These are phyloP conservation scores for Thera obeliscata DNA, from an alignment of 2,888 invertebrate genomes.

Conservation along the genomic window DNA sequence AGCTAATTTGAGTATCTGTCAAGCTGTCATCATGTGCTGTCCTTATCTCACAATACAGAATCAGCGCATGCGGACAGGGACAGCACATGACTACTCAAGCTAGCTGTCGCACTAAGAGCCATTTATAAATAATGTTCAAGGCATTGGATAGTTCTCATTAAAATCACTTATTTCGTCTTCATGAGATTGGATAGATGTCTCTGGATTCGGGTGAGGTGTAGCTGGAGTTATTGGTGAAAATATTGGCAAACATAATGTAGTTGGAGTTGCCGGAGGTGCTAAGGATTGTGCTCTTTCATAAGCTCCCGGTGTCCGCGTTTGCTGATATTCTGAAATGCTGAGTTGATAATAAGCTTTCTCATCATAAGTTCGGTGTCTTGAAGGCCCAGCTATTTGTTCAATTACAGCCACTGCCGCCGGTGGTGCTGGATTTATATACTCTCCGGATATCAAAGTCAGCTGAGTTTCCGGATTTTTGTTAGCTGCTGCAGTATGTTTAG, in stretches of 20 bases:
- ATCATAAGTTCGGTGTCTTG: conserved; percentile 37
- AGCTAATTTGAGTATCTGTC: conserved; percentile 33
- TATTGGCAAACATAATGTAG: conserved; percentile 20
- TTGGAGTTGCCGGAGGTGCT: conserved; percentile 37
- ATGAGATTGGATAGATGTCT: conserved; percentile 39
- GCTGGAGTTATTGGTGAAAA: conserved; percentile 29
- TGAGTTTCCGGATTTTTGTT: conserved; percentile 37
- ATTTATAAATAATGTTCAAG: conserved; percentile 38
- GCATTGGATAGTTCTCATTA: conserved; percentile 38
- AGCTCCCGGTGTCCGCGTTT: conserved; percentile 37
- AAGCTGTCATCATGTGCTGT: conserved; percentile 34
- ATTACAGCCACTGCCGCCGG: conserved; percentile 38
- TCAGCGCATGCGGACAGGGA: conserved; percentile 38
- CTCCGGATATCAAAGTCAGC: conserved; percentile 35
- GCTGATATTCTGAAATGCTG: conserved; percentile 39
- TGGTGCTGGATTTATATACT: conserved; percentile 37
- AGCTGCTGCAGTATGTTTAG: conserved; percentile 33
- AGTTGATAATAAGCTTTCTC: conserved; percentile 34
- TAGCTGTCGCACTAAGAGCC: conserved; percentile 37
- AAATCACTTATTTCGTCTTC: conserved; percentile 38
- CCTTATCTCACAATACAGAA: conserved; percentile 37
- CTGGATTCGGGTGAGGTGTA: conserved; percentile 38
- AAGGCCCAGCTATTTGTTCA: conserved; percentile 39
- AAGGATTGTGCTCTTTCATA: conserved; percentile 34
- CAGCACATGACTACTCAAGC: conserved; percentile 39